These are phyloP conservation scores for Anthrax anthrax DNA, from an alignment of 2,888 invertebrate species.

Conservation along the genomic window DNA sequence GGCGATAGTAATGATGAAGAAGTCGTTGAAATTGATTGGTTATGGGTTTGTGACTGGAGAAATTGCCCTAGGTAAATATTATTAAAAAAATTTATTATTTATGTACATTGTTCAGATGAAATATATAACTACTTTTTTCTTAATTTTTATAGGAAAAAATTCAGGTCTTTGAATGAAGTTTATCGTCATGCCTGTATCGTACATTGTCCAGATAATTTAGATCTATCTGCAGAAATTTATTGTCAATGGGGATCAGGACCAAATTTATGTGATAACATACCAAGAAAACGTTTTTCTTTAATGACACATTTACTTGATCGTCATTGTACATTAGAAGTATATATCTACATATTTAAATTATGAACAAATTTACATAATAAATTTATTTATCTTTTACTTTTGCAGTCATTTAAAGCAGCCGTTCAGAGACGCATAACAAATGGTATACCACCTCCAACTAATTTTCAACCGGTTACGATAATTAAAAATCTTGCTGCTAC, in stretches of 20 bases:
- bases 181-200: conserved; percentile 74
- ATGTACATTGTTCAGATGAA: neutral
- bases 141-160: conserved; percentile 39
- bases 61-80: conserved; percentile 57
- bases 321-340: conserved; percentile 74
- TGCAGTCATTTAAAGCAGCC: conserved; percentile 23
- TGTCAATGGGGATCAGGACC: conserved; percentile 66
- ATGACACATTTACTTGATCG: conserved; percentile 95
- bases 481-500: conserved; percentile 24
- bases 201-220: conserved; percentile 59
- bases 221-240: conserved; percentile 54
- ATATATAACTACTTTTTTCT: too few relatives aligned
- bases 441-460: conserved; percentile 22
- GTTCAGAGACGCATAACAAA: conserved; percentile 26
- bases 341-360: conserved; percentile 7
- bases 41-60: conserved; percentile 84
- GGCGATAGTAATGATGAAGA: conserved; percentile 14
- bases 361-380: conserved; percentile 11
- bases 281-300: conserved; percentile 80
- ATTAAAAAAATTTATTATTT: conserved; percentile 4
- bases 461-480: conserved; percentile 29
- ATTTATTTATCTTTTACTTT: neutral
- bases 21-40: conserved; percentile 29
- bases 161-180: conserved; percentile 61
- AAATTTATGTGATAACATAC: conserved; percentile 71